Base-by-base conservation (phyloP, 2,888 invertebrate genomes). In the Icerya purchasi region DNA sequence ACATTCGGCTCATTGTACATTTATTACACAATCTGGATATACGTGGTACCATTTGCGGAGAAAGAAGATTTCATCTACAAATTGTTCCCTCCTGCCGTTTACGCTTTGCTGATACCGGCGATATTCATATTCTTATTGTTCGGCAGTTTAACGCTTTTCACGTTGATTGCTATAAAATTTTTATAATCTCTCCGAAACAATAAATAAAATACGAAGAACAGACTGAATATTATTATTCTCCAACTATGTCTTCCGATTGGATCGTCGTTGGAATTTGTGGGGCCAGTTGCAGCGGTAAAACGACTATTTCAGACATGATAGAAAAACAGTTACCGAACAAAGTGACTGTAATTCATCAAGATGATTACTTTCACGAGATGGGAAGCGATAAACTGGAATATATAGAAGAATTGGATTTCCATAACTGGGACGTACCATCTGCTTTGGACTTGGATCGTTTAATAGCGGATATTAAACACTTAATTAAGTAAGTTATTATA, bases 221-320 rank as follows among this genome's bases (percentile, higher is more conserved):
- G n/a, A n/a, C n/a, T n/a, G n/a, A n/a, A n/a, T n/a, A n/a, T n/a
- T n/a, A n/a, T n/a, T n/a, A n/a, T n/a, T n/a, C n/a, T n/a, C n/a
- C n/a, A n/a, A n/a, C n/a, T n/a, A 36, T 36, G 36, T 36, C 36
- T 5, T 36, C 36, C n/a, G 25, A 57, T 59, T 79, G 77, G 77
- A 65, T 78, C 50, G 72, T 83, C 57, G 72, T 84, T 61, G 87
- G 86, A 5, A 77, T 89, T 64, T 81, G 84, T 50, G 86, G 90
- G 1, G 83, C 84, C 1, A 89, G 89, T 0, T 86, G 86, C 67
- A 84, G 86, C 21, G 90, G 90, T 0, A 90, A 90, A 72, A 84
- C 86, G 0, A 82, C 84, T 0, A 68, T 87, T 50, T 78, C 85
- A 0, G 75, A 74, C 58, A 73, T 73, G 60, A 68, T 89, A 20